Evolutionary conservation across 1,140 invertebrate species (phyloP).

Genomic region (Xylocopa sonorina): DNA sequence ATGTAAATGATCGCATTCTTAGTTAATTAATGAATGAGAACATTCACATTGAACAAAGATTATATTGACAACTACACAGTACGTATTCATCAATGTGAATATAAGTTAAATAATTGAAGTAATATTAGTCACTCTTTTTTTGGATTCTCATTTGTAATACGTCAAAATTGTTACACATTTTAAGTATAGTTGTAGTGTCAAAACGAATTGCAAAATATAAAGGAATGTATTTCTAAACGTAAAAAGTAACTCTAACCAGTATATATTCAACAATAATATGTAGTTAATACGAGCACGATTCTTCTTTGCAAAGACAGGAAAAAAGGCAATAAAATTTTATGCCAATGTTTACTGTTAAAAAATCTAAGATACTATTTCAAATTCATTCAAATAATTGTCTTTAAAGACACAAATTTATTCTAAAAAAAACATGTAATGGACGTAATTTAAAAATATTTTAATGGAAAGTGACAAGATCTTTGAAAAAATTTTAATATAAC

Average conservation of each 20-base stretch:
- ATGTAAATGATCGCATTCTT: constrained; percentile 4
- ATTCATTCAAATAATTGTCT: constrained; percentile 23
- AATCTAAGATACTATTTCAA: background rate
- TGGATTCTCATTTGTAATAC: constrained; percentile 50
- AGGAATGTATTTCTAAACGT: constrained; percentile 67
- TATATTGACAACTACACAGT: constrained; percentile 28
- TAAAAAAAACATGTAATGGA: background rate
- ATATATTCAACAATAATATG: constrained; percentile 46
- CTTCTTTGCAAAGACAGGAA: constrained; percentile 42
- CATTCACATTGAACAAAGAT: constrained; percentile 24
- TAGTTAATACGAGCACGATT: constrained; percentile 60
- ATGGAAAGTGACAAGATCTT: constrained; percentile 16
- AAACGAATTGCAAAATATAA: constrained; percentile 58
- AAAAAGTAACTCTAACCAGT: constrained; percentile 51
- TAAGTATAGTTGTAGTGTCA: constrained; percentile 56
- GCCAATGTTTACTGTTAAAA: constrained; percentile 29
- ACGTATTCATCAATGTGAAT: constrained; percentile 15
- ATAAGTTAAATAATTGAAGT: constrained; percentile 12
- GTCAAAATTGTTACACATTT: constrained; percentile 67
- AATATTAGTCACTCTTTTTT: constrained; percentile 26
- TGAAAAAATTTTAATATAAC: constrained; percentile 32
- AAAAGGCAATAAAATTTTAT: constrained; percentile 26
- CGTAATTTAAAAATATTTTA: constrained; percentile 33
- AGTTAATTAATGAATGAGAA: constrained; percentile 30
- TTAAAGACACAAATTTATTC: constrained; percentile 9